Base-by-base conservation (phyloP, 2,113 vertebrate genomes). In the Desmodus rotundus region DNA sequence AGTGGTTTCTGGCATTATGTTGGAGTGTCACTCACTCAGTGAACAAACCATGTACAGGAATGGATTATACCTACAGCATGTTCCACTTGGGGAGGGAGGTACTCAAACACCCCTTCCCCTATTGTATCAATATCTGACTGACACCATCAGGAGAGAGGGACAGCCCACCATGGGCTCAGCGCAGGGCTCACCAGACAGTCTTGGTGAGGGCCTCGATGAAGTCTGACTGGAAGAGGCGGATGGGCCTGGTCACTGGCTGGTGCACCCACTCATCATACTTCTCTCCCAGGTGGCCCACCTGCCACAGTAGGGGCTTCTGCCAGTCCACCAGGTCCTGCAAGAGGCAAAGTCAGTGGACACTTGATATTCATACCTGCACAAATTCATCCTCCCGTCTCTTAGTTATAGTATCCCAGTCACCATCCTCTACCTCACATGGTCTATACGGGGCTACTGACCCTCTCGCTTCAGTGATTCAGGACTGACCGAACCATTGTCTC, bases 201-300 rank as follows among this genome's bases (percentile, higher is more conserved):
- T 99, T 99, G 97, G 99, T 99, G 97, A 99, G 97, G 87, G 98
- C 98, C 97, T 99, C 99, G 0, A 99, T 10, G 65, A 99, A 72
- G 80, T 99, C 98, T 0, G 99, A 99, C 54, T 99, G 98, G 97
- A 99, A 99, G 92, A 99, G 99, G 93, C 99, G 98, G 97, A 99
- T 99, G 11, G 99, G 99, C 72, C 99, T 98, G 96, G 99, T 98
- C 63, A 99, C 99, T 0, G 99, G 99, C 96, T 99, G 99, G 96
- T 99, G 99, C 68, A 99, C 99, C 99, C 99, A 99, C 1, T 99
- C 99, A 0, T 99, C 99, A 0, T 99, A 99, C 87, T 99, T 99
- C 97, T 99, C 99, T 36, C 99, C 98, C 19, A 99, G 97, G 97
- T 99, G 96, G 74, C 99, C 99, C 61, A 99, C 99, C 97, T 99